Conservation (phyloP, 2,113 vertebrate species). For the Cepphus grylle region DNA sequence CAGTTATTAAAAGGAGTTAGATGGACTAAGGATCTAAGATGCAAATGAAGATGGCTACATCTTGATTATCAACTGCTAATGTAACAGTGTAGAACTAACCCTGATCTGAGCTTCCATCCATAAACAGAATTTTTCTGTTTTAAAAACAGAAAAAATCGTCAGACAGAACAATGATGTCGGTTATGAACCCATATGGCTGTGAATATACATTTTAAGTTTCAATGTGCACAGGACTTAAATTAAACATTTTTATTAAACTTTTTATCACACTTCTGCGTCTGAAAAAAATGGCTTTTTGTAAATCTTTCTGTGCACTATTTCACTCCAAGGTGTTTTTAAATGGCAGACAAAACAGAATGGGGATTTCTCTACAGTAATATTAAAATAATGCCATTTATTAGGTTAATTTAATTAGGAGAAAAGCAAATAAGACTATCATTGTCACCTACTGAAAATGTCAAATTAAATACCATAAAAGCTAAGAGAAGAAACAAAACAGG, state of each 20-base stretch:
- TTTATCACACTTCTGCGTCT: background rate
- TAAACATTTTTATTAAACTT: background rate
- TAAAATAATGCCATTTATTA: background rate
- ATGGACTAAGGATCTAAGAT: background rate
- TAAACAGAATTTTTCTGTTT: background rate
- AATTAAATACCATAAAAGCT: constrained; percentile 7
- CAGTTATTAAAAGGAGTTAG: background rate
- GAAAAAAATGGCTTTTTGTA: background rate
- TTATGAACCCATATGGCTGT: background rate
- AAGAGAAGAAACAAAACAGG: background rate
- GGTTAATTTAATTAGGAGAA: constrained; percentile 7
- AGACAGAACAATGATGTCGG: background rate
- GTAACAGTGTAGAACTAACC: background rate
- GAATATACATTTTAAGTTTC: background rate
- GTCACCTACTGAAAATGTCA: constrained; percentile 25
- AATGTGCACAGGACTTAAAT: rapidly evolving
- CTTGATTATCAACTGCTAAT: background rate
- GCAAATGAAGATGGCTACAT: background rate
- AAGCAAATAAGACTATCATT: background rate
- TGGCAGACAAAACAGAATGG: background rate
- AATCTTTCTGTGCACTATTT: background rate
- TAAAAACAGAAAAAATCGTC: background rate
- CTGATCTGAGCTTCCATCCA: background rate
- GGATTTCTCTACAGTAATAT: background rate
- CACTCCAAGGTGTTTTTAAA: background rate